Base-by-base conservation (phyloP, 2,888 invertebrate species). In the Carpatolechia fugitivella region DNA sequence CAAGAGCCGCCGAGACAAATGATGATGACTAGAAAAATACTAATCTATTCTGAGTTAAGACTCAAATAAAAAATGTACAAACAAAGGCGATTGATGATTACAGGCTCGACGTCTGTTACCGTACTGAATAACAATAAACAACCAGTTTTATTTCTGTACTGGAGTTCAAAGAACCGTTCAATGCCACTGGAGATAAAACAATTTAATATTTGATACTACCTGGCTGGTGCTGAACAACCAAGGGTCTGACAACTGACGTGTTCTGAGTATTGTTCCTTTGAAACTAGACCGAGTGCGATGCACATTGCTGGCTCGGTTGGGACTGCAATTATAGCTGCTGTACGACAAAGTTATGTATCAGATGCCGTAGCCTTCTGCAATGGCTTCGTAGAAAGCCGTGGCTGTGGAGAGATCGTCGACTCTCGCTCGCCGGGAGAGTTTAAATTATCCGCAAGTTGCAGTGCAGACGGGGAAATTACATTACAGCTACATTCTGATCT, bases 401-500 rank as follows among this genome's bases (percentile, higher is more conserved):
- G 14, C 41, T 16, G 70, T n/a, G 10, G 35, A 18, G 49, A 20
- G 76, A 76, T 69, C 71, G 71, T 63, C 70, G 72, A 73, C 72
- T 72, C 60, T 69, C 59, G 67, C 65, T 61, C 64, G 63, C 69
- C 70, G 71, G 67, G 69, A 73, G 70, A 76, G 74, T 68, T 71
- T 72, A 72, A 78, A 76, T 79, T 74, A 76, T 74, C 68, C 59
- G 60, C 62, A 64, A 66, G 59, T 68, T 63, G 59, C 55, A 61
- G 64, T 35, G 65, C 69, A 69, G 70, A 73, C 72, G 66, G 65
- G 72, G 69, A 74, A 72, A 72, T 74, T 73, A 73, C 68, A 75
- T 76, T 76, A 74, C 68, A 66, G 68, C 64, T 69, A 65, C 70
- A 68, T 69, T 71, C 66, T 68, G 61, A 60, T 59, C 64, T 57